Conservation (phyloP, 2,797 vertebrate genomes). For the Calcarius lapponicus region DNA sequence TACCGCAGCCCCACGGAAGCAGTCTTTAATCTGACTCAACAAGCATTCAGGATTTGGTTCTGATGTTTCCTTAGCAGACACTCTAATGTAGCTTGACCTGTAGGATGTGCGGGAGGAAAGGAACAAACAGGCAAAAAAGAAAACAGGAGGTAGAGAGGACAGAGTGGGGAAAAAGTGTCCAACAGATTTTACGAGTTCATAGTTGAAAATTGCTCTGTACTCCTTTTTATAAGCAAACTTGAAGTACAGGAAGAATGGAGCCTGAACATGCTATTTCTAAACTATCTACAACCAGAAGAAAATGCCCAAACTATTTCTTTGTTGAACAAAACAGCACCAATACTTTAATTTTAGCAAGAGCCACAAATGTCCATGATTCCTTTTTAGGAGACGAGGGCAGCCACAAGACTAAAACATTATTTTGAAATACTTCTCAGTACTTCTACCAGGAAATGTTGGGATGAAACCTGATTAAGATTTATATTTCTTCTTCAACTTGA, state of each 20-base stretch:
- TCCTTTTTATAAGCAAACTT: background rate
- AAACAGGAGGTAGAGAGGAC: background rate
- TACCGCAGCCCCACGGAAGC: background rate
- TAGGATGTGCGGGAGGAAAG: background rate
- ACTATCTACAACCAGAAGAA: background rate
- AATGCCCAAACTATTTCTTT: background rate
- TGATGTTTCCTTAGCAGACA: background rate
- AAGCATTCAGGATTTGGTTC: background rate
- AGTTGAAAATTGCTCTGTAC: background rate
- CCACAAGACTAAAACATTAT: background rate
- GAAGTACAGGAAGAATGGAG: background rate
- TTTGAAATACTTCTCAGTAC: background rate
- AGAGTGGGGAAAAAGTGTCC: background rate
- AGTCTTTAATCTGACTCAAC: slow-evolving; percentile 15
- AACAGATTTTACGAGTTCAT: background rate
- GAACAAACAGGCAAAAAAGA: background rate
- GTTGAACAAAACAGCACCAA: background rate
- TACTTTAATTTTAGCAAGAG: background rate
- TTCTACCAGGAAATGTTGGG: background rate
- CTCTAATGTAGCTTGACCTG: background rate
- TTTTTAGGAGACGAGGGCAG: background rate
- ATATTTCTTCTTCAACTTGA: background rate
- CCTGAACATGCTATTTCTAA: background rate
- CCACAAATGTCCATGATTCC: background rate
- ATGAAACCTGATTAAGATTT: background rate